Percentiles rank a stretch among this genome's conserved stretches.
Conservation (phyloP, 2,888 invertebrate genomes). For the Ophioninae sp. region DNA sequence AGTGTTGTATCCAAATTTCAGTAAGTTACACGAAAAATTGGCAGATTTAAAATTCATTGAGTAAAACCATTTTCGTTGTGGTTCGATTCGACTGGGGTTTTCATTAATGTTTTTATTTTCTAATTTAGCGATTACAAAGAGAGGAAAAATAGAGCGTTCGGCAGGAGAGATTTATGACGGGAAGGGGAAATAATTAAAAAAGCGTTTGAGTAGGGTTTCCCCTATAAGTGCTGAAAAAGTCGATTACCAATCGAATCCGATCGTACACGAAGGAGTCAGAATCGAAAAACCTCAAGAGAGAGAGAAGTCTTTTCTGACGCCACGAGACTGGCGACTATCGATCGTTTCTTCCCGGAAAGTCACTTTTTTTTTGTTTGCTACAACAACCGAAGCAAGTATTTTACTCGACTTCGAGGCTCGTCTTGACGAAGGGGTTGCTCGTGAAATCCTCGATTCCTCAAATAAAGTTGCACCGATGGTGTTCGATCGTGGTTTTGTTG, state of each 20-base stretch:
- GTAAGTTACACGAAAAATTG: too few relatives aligned
- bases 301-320: constrained; percentile 39
- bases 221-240: constrained; percentile 59
- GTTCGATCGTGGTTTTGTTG: constrained; percentile 66
- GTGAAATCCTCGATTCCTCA: constrained; percentile 62
- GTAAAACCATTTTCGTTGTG: too few relatives aligned
- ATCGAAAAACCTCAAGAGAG: neutral
- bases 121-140: neutral
- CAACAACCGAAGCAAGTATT: constrained; percentile 55
- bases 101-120: neutral
- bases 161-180: constrained; percentile 63
- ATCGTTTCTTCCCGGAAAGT: constrained; percentile 62
- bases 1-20: too few relatives aligned
- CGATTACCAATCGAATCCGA: constrained; percentile 65
- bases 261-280: constrained; percentile 46
- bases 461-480: constrained; percentile 74
- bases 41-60: too few relatives aligned
- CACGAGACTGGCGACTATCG: constrained; percentile 62
- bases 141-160: constrained; percentile 41
- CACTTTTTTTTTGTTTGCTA: constrained; percentile 35
- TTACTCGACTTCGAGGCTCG: constrained; percentile 41
- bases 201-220: constrained; percentile 60
- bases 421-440: constrained; percentile 27
- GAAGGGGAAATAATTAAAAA: constrained; percentile 65
- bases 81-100: too few relatives aligned